These are phyloP conservation scores for Clarias pachynema DNA, from an alignment of 2,797 vertebrate species.

Conservation along the genomic window DNA sequence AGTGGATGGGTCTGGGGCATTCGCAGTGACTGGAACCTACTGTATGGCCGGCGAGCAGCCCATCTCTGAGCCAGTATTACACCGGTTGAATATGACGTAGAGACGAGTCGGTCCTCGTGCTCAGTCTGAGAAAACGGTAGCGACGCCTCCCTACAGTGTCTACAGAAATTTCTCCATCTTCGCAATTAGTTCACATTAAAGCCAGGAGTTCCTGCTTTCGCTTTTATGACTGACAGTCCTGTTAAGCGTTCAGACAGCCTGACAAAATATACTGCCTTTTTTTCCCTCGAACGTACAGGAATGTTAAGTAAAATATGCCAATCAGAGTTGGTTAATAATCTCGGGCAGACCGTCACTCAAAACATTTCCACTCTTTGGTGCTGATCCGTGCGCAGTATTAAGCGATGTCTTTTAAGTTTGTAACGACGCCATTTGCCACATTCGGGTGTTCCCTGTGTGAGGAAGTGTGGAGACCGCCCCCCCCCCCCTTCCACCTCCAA, in stretches of 20 bases:
- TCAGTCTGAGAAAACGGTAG: background rate
- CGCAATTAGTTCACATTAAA: background rate
- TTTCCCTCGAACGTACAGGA: background rate
- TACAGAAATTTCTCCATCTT: background rate
- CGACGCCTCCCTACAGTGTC: background rate
- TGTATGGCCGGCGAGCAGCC: too few relatives aligned
- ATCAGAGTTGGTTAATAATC: constrained; percentile 23
- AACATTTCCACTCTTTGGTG: background rate
- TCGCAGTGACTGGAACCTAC: too few relatives aligned
- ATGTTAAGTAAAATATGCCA: background rate
- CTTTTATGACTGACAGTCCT: constrained; percentile 3
- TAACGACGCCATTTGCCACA: background rate
- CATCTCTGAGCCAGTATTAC: too few relatives aligned
- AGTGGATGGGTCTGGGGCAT: too few relatives aligned
- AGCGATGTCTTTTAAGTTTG: background rate
- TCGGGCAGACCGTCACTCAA: background rate
- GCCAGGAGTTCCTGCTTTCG: background rate
- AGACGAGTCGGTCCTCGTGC: background rate
- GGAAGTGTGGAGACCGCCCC: too few relatives aligned
- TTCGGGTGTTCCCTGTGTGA: background rate
- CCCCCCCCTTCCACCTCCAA: too few relatives aligned
- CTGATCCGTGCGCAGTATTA: constrained; percentile 18
- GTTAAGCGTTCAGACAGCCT: constrained; percentile 12
- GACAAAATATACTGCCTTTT: background rate
- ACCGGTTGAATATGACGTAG: background rate